phyloP scores from a whole-genome alignment of 1,140 invertebrate genomes.

The Drosophila virilis region DNA sequence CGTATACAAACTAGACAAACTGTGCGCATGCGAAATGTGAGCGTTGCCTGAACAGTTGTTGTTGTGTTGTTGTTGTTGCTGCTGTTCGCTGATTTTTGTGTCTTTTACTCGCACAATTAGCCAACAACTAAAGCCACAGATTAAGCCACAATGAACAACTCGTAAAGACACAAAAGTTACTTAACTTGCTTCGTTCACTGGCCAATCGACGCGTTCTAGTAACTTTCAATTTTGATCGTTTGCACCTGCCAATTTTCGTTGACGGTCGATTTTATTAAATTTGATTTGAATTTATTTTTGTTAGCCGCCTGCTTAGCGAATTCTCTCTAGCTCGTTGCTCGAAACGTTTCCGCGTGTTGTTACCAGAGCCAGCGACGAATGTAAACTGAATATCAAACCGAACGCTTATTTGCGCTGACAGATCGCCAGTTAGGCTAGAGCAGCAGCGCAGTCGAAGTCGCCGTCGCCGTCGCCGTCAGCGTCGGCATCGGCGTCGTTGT shows the following conservation, averaged over 20 bases:
- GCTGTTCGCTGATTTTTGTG: conserved; percentile 29
- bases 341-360: conserved; percentile 62
- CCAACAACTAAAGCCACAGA: conserved; percentile 54
- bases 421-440: conserved; percentile 57
- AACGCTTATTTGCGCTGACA: conserved; percentile 56
- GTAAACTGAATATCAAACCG: conserved; percentile 57
- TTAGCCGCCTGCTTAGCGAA: conserved; percentile 7
- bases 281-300: conserved; percentile 6
- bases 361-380: conserved; percentile 62
- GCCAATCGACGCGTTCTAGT: conserved; percentile 37
- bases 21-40: conserved; percentile 58
- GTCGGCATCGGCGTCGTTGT: conserved; percentile 27
- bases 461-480: conserved; percentile 12
- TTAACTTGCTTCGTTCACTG: conserved; percentile 41
- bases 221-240: conserved; percentile 14
- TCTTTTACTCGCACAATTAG: conserved; percentile 73
- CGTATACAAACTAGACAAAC: conserved; percentile 45
- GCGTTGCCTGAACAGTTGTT: conserved; percentile 20
- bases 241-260: conserved; percentile 20
- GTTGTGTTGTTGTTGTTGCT: conserved; percentile 20
- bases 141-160: conserved; percentile 35
- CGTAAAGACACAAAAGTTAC: conserved; percentile 35
- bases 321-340: conserved; percentile 17
- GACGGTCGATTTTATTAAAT: conserved; percentile 12
- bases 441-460: conserved; percentile 36